These are phyloP conservation scores for Hirudo medicinalis DNA, from an alignment of 1,140 invertebrate species.

Conservation along the genomic window DNA sequence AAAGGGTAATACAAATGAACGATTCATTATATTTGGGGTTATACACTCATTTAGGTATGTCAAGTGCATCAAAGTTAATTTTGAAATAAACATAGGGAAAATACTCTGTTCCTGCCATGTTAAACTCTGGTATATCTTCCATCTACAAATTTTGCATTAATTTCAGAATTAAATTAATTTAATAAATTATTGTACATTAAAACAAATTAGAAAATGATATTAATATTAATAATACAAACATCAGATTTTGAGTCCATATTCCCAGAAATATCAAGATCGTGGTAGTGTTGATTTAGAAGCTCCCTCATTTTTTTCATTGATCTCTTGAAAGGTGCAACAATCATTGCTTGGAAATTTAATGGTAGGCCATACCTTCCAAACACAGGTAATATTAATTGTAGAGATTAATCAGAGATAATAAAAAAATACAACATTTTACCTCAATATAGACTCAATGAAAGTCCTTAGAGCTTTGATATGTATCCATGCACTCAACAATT, in stretches of 20 bases:
- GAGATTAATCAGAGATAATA: too few species aligned
- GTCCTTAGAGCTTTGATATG: constrained; percentile 95
- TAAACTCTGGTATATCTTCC: constrained; percentile 67
- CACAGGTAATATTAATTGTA: neutral
- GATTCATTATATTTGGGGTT: neutral
- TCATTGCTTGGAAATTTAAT: constrained; percentile 91
- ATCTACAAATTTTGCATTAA: constrained; percentile 16
- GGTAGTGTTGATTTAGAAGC: constrained; percentile 79
- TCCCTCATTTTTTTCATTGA: constrained; percentile 75
- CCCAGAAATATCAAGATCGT: constrained; percentile 70
- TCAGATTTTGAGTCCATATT: neutral
- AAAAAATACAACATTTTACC: constrained; percentile 47
- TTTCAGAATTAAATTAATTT: neutral
- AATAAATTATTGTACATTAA: neutral
- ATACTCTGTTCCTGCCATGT: constrained; percentile 80
- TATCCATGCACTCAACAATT: constrained; percentile 95
- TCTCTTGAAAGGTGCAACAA: constrained; percentile 85
- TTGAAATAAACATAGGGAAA: constrained; percentile 96
- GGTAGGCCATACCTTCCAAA: constrained; percentile 68
- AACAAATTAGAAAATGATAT: neutral
- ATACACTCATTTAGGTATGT: neutral
- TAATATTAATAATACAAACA: neutral
- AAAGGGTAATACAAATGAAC: neutral
- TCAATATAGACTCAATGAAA: constrained; percentile 95
- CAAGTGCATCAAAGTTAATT: constrained; percentile 74